Conservation (phyloP, 2,797 vertebrate species). For the Sebastes steindachneri region DNA sequence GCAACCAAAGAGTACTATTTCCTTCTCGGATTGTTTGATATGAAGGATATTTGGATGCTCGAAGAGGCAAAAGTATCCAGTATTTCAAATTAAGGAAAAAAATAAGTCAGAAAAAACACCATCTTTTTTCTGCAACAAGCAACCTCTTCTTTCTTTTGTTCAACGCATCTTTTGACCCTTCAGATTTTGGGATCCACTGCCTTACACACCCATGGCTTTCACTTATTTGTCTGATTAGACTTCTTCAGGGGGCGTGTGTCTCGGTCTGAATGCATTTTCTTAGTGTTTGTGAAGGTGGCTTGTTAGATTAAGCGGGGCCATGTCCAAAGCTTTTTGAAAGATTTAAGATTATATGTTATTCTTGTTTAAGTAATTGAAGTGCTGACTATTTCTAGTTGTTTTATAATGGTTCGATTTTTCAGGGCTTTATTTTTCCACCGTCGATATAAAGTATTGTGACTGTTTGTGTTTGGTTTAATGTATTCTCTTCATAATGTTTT, state of each 20-base stretch:
- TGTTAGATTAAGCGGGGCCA: background rate
- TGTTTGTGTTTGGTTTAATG: background rate
- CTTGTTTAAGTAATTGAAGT: background rate
- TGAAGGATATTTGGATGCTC: background rate
- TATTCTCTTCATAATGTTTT: background rate
- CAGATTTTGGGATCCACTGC: background rate
- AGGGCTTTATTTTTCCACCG: background rate
- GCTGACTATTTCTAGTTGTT: background rate
- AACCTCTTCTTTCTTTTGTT: background rate
- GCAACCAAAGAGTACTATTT: background rate
- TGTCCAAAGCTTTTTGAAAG: background rate
- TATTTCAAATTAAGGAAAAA: background rate
- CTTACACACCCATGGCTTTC: background rate
- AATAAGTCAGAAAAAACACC: background rate
- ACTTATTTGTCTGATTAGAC: background rate
- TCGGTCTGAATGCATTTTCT: background rate
- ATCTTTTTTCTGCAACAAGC: too few species aligned
- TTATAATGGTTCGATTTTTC: background rate
- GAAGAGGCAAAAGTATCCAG: background rate
- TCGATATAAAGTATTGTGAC: background rate
- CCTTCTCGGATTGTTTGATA: background rate
- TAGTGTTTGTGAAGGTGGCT: background rate
- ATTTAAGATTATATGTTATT: background rate
- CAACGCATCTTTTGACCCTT: background rate
- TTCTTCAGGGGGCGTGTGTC: background rate